Conservation (phyloP, 2,888 invertebrate genomes). For the Eupithecia dodoneata region DNA sequence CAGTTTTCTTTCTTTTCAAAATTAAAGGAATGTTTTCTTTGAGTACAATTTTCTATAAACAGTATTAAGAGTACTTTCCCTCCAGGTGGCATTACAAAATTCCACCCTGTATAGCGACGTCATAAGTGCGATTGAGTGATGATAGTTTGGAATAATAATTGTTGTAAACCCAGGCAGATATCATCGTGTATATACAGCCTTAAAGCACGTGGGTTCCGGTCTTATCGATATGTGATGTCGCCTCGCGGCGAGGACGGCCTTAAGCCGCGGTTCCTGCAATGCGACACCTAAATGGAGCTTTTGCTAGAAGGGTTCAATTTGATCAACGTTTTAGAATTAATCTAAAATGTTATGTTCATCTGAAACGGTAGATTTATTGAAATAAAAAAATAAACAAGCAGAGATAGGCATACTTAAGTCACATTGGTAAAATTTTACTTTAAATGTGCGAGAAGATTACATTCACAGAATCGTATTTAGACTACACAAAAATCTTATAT, state of each 20-base stretch:
- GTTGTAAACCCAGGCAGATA: background rate
- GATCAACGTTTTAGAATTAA: background rate
- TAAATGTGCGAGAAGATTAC: background rate
- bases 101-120: no score
- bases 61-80: no score
- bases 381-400: no score
- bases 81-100: no score
- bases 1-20: no score
- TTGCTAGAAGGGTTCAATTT: background rate
- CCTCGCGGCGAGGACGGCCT: conserved; percentile 62
- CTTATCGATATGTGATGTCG: conserved; percentile 78
- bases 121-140: no score
- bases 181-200: conserved; percentile 2
- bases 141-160: no score
- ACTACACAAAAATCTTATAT: no score
- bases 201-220: conserved; percentile 45
- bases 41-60: no score
- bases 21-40: no score
- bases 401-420: background rate
- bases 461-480: background rate
- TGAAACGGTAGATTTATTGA: background rate
- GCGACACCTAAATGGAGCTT: conserved; percentile 40
- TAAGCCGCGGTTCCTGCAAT: conserved; percentile 59
- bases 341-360: background rate
- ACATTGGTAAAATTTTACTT: background rate